Conservation (phyloP, 2,888 invertebrate species). For the Drosophila macrospina region DNA sequence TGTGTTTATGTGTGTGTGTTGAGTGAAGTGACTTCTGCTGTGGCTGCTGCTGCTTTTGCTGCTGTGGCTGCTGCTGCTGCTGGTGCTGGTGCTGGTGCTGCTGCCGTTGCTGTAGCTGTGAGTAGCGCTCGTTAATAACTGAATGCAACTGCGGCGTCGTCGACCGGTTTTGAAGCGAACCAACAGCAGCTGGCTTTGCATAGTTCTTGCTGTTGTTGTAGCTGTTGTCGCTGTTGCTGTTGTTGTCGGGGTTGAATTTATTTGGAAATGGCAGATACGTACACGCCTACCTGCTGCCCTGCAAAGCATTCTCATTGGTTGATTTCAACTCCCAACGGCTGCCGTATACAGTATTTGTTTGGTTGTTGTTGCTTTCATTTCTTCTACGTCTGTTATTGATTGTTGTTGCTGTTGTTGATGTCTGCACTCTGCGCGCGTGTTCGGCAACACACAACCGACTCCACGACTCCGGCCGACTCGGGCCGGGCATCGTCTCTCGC, state of each 20-base stretch:
- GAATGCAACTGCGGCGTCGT: slow-evolving; percentile 81
- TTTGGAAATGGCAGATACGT: slow-evolving; percentile 82
- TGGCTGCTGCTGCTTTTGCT: slow-evolving; percentile 57
- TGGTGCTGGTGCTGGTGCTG: slow-evolving; percentile 16
- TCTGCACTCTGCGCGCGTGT: slow-evolving; percentile 48
- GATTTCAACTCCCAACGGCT: slow-evolving; percentile 44
- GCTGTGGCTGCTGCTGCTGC: slow-evolving; percentile 47
- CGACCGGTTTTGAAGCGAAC: slow-evolving; percentile 83
- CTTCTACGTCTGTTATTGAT: slow-evolving; percentile 18
- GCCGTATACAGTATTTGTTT: slow-evolving; percentile 51
- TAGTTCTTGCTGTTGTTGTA: slow-evolving; percentile 26
- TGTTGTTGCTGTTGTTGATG: slow-evolving; percentile 21
- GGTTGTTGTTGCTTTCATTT: slow-evolving; percentile 26
- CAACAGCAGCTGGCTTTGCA: slow-evolving; percentile 55
- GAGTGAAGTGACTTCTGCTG: slow-evolving; percentile 80
- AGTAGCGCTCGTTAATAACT: slow-evolving; percentile 84
- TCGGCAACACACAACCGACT: slow-evolving; percentile 32
- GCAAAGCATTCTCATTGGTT: slow-evolving; percentile 72
- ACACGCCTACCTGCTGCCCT: slow-evolving; percentile 79
- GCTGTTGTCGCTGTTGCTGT: slow-evolving; percentile 35
- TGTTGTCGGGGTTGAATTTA: slow-evolving; percentile 75
- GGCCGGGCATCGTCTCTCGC: slow-evolving; percentile 39
- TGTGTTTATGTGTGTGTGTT: slow-evolving; percentile 47
- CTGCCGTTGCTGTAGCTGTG: slow-evolving; percentile 72
- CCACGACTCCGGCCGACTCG: slow-evolving; percentile 23